Base-by-base conservation (phyloP, 2,888 invertebrate species). In the Polydrusus tereticollis region DNA sequence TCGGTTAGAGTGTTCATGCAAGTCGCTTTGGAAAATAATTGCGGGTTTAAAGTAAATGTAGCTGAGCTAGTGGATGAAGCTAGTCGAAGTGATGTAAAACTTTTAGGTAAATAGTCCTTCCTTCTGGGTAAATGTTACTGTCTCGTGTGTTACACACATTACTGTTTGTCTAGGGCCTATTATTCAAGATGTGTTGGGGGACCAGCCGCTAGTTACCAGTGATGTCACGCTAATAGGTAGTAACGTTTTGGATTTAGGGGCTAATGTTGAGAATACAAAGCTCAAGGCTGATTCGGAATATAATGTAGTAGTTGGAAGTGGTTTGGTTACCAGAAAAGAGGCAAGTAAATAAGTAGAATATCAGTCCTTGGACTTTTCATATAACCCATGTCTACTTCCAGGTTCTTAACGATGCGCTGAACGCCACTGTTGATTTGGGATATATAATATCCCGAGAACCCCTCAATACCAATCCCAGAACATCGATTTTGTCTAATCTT, bases 121-220 rank as follows among this genome's bases (percentile, higher is more conserved):
- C 2, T 10, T 6, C 10, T 2, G 7, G 1, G 10, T 33, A 6
- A 4, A 33, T 5, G 6, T 33, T 10, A 1, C 10, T 33, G 10
- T n/a, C n/a, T n/a, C 6, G 10, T 10, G 2, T 2, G 8, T 33
- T 33, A 33, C 6, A 10, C 33, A 2, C n/a, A 52, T 10, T 47
- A 18, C 12, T 1, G 47, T 52, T 77, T n/a, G n/a, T 33, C 18
- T 67, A 63, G 72, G 69, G 26, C 43, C 41, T 23, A 21, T 57
- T 12, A 86, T 94, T 8, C 83, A 86, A 5, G 88, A 90, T 2
- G 85, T 90, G 0, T 85, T 94, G 0, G 90, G 88, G 41, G 92
- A 94, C 78, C 82, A 92, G 47, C 93, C 93, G 0, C 82, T 92
- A 7, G 87, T 93, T 2, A 91, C 90, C 92, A 0, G 92, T 93